phyloP scores from a whole-genome alignment of 2,797 vertebrate species.

The Sternotherus odoratus region DNA sequence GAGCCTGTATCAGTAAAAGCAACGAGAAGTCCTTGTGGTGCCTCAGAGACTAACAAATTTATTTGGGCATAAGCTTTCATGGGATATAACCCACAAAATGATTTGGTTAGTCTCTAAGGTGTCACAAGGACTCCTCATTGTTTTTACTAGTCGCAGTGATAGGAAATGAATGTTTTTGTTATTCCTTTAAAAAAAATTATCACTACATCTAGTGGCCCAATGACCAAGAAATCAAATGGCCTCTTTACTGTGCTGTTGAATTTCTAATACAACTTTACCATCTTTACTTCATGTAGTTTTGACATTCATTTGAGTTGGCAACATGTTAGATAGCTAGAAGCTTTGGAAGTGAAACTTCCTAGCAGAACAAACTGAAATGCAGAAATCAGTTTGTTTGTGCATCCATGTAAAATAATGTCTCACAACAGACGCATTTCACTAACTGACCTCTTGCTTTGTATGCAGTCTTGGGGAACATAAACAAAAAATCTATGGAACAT shows the following conservation, averaged over 20 bases:
- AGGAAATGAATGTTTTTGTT: not conserved
- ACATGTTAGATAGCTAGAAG: not conserved
- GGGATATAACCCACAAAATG: too few species aligned
- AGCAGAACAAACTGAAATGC: rapidly evolving
- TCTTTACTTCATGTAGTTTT: constrained; percentile 11
- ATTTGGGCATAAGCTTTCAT: too few species aligned
- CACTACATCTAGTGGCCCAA: not conserved
- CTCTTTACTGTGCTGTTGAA: not conserved
- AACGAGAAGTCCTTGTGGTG: too few species aligned
- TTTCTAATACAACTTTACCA: not conserved
- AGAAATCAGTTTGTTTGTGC: constrained; percentile 23
- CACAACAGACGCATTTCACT: constrained; percentile 13
- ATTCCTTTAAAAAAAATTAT: not conserved
- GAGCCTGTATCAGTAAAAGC: too few species aligned
- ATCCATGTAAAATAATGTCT: not conserved
- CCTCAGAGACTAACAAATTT: too few species aligned
- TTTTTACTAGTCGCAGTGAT: not conserved
- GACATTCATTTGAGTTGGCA: not conserved
- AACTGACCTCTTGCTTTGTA: not conserved
- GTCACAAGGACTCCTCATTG: too few species aligned
- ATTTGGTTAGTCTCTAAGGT: too few species aligned
- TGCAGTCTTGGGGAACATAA: constrained; percentile 34
- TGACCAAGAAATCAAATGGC: not conserved
- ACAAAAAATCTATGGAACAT: not conserved
- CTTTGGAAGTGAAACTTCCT: constrained; percentile 21